These are phyloP conservation scores for Camponotus pennsylvanicus DNA, from an alignment of 1,140 invertebrate genomes.

Conservation along the genomic window DNA sequence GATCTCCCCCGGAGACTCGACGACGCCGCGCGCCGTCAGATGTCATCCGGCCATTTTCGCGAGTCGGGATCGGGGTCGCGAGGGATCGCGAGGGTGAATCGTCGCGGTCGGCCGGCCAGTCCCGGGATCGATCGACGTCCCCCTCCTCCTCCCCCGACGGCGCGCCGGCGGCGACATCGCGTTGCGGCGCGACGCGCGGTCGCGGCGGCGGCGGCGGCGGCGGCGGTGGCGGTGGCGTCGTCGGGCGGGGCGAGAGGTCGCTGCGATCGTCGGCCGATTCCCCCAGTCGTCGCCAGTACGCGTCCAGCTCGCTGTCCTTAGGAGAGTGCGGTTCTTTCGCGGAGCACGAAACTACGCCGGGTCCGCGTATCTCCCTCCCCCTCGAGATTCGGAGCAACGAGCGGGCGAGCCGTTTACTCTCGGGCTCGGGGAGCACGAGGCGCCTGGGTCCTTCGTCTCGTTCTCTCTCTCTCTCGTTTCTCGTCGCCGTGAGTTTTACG, in stretches of 20 bases:
- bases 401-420: neutral
- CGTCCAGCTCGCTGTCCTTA: conserved; percentile 81
- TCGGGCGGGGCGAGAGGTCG: conserved; percentile 85
- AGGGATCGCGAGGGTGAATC: neutral
- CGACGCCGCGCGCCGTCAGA: conserved; percentile 3
- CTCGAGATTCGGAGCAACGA: conserved; percentile 41
- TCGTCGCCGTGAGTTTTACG: conserved; percentile 11
- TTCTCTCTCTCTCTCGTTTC: neutral
- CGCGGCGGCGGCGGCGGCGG: conserved; percentile 59
- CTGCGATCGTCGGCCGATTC: conserved; percentile 74
- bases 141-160: conserved; percentile 2
- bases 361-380: conserved; percentile 24
- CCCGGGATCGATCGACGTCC: conserved; percentile 80
- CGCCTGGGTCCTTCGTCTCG: neutral
- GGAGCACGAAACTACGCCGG: conserved; percentile 38
- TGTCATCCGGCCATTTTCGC: conserved; percentile 25
- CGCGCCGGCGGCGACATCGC: neutral
- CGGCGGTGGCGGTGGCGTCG: conserved; percentile 73
- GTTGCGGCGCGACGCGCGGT: conserved; percentile 19
- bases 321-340: conserved; percentile 65
- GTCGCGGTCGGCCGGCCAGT: conserved; percentile 30
- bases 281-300: conserved; percentile 74
- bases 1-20: neutral
- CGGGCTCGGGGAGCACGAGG: conserved; percentile 22
- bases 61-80: neutral